Evolutionary conservation across 2,888 invertebrate genomes (phyloP).

Genomic region (Dynastes maya): DNA sequence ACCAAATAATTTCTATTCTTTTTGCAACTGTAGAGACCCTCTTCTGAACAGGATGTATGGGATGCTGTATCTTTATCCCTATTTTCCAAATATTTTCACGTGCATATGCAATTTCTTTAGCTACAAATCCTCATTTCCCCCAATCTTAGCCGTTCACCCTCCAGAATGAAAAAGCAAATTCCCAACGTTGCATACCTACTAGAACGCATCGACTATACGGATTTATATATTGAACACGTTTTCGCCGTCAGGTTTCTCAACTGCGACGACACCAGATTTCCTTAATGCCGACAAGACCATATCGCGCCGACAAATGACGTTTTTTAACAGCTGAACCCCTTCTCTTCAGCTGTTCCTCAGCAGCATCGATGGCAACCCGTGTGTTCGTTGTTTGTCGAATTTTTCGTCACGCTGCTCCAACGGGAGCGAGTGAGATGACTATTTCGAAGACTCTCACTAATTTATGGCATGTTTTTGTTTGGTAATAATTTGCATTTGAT

Average conservation of each 20-base stretch:
- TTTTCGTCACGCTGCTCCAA: neutral
- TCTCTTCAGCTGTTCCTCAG: constrained; percentile 42
- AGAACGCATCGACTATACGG: too few species aligned
- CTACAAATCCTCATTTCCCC: too few species aligned
- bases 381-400: constrained; percentile 13
- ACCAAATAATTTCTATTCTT: too few species aligned
- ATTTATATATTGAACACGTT: too few species aligned
- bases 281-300: constrained; percentile 8
- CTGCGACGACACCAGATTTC: constrained; percentile 2
- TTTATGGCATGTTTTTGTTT: constrained; percentile 38
- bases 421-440: neutral
- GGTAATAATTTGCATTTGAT: constrained; percentile 45
- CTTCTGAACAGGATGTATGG: too few species aligned
- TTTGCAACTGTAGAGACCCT: too few species aligned
- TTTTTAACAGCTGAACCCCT: constrained; percentile 38
- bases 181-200: too few species aligned
- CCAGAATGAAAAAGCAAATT: too few species aligned
- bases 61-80: too few species aligned
- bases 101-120: too few species aligned
- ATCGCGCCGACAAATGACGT: constrained; percentile 35
- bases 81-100: too few species aligned
- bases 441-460: constrained; percentile 14
- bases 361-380: neutral
- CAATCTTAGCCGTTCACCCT: too few species aligned
- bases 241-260: neutral